Conservation (phyloP, 2,113 vertebrate species). For the Etheostoma cragini region DNA sequence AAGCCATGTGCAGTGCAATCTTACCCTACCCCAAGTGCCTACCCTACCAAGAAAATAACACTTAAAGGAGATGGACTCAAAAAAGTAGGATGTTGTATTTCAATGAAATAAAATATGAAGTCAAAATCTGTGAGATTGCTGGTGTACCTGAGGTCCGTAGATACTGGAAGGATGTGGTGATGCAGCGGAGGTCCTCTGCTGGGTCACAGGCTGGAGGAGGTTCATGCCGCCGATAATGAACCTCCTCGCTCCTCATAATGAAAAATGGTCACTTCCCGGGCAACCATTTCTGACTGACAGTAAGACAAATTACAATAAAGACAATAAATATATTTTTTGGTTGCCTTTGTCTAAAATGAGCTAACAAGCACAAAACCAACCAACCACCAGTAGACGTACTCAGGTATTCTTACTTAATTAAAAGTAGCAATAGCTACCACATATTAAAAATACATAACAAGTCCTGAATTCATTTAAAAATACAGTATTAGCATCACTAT, state of each 20-base stretch:
- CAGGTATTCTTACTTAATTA: neutral
- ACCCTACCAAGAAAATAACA: neutral
- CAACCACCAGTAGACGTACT: neutral
- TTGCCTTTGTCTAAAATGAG: neutral
- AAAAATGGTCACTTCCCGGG: constrained; percentile 51
- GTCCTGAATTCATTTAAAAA: neutral
- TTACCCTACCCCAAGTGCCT: neutral
- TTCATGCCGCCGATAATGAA: neutral
- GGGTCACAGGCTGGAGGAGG: constrained; percentile 80
- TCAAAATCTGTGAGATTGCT: neutral
- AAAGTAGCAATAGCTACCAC: neutral
- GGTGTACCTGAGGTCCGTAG: constrained; percentile 84
- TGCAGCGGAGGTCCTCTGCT: constrained; percentile 88
- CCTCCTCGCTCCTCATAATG: constrained; percentile 49
- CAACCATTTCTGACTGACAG: constrained; percentile 67
- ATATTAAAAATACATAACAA: neutral
- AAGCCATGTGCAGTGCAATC: neutral
- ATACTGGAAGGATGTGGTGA: constrained; percentile 92
- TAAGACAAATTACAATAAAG: no score
- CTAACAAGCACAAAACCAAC: neutral
- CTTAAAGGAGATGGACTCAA: neutral
- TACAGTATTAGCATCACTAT: neutral
- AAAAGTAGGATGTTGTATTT: neutral
- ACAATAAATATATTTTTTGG: no score
- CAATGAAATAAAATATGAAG: neutral